Evolutionary conservation across 2,113 vertebrate genomes (phyloP), one percentile per base, ranked within the genome.

Genomic region (Alectura lathami): DNA sequence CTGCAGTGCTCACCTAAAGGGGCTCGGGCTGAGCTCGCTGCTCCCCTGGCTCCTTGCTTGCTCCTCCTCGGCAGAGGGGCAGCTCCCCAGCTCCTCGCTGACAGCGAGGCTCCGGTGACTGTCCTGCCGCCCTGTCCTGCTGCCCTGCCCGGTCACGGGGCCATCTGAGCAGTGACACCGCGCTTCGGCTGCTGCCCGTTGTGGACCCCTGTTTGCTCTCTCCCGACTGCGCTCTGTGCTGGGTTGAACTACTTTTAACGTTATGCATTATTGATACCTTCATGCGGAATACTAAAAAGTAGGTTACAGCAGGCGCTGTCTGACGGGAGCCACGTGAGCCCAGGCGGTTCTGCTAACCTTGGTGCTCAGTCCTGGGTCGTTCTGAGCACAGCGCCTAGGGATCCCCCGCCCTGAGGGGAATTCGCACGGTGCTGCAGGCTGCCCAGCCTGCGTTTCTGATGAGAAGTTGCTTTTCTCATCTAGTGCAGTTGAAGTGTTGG

Each of bases 181-280:
- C 2, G 2, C 62, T 80, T 47, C 80, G 48, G 40, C 74, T 18
- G 0, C 47, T 36, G 60, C 30, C 8, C 43, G 40, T 16, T 6
- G 2, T n/a, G 64, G 66, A 30, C 36, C 76, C 12, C 0, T 1
- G 17, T 78, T 89, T 40, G 5, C 87, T 69, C 89, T 51, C 67
- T 66, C 1, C 0, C 2, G 3, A 5, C 85, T 6, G 2, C 78
- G 9, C 86, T 92, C 88, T 3, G 59, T 30, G 34, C 11, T 5
- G 77, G 57, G n/a, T 57, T 94, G 94, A 91, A 60, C 88, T 83
- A 56, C 88, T 96, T 81, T 24, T 75, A 57, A 60, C 0, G 36
- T 74, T 62, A 74, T 94, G 89, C 94, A 96, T 97, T 96, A 97
- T 96, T 96, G 89, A 96, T 97, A 83, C 54, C 1, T 4, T 83